Evolutionary conservation across 2,888 invertebrate genomes (phyloP).

Genomic region (Petrolisthes manimaculis): DNA sequence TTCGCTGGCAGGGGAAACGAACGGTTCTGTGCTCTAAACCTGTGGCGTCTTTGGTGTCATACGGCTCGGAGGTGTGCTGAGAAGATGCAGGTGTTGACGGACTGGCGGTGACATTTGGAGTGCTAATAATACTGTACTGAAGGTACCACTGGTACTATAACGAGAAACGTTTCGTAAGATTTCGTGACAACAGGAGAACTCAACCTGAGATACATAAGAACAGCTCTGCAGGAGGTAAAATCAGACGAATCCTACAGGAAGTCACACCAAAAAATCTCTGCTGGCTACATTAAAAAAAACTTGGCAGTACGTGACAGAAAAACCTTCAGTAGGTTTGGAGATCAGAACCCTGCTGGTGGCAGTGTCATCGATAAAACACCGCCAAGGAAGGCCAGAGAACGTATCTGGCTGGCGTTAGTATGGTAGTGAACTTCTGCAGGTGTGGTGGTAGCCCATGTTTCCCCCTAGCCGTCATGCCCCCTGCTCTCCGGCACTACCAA

Average conservation of each 20-base stretch:
- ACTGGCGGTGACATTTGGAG: no score
- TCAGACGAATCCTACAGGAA: neutral
- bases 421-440: neutral
- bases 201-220: neutral
- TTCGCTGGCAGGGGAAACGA: no score
- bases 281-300: no score
- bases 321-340: neutral
- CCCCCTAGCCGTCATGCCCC: constrained; percentile 20
- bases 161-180: no score
- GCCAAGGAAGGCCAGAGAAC: neutral
- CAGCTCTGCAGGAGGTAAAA: neutral
- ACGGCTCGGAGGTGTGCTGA: no score
- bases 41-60: no score
- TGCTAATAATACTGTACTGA: no score
- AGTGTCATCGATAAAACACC: neutral
- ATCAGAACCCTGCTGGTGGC: neutral
- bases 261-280: neutral
- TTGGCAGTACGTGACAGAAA: no score
- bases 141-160: no score
- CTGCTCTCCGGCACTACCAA: neutral
- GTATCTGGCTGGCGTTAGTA: neutral
- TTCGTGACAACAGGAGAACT: neutral
- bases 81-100: no score
- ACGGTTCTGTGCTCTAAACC: no score
- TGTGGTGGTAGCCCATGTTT: constrained; percentile 14